Evolutionary conservation across 2,888 invertebrate genomes (phyloP), one percentile per base, ranked within the genome.

Genomic region (Nemotelus pantherinus): DNA sequence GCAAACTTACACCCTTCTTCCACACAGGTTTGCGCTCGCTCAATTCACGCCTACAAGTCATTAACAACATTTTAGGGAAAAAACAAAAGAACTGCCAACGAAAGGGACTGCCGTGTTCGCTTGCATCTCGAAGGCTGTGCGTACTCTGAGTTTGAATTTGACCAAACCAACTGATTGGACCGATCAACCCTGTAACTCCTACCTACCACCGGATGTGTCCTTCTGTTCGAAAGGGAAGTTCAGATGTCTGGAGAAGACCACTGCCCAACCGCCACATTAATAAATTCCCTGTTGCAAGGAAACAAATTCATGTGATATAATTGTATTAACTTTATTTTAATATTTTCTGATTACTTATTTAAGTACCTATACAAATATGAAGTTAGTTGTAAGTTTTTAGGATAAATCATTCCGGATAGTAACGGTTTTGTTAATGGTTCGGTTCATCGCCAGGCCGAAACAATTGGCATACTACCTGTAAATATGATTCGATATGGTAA

Each of bases 251-350:
- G 25, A 25, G 25, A 25, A 60, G 4, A 3, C n/a, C 53, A 10
- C 50, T 10, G 67, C 53, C 25, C 60, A 48, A 47, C 74, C 74
- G 50, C 74, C 74, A 50, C 60, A 48, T 25, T 25, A 25, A 25
- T 25, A 25, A 25, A 50, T 63, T 74, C 74, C 74, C 74, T 74
- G 60, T 41, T 48, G 63, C 74, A 60, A 60, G 70, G 70, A 77
- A 77, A 77, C 77, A 77, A 77, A 77, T 77, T 77, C 60, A 70
- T 77, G 77, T 77, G 77, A 77, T 77, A 77, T 77, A 77, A 70
- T 70, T 77, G 77, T 77, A 77, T 77, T 77, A 77, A 77, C 68
- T 77, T 50, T 70, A 65, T 76, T 76, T 47, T 67, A 25, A 58
- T 74, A 57, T 74, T 63, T 74, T 50, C 25, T 25, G 57, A 63